Evolutionary conservation across 2,797 vertebrate species (phyloP).

Genomic region (Hippoglossus hippoglossus): DNA sequence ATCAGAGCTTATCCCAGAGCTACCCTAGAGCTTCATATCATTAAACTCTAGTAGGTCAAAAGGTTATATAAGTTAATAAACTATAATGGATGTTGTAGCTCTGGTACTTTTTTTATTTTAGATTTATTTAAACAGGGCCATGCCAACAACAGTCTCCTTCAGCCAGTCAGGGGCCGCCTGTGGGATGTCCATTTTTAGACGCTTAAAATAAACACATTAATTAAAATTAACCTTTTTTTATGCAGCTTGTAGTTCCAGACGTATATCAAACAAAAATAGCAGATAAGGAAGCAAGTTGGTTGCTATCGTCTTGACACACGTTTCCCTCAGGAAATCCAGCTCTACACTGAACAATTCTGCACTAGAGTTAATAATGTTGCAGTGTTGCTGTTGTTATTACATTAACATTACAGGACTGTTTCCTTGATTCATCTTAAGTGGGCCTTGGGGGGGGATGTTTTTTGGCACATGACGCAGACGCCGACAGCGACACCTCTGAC

Average conservation of each 20-base stretch:
- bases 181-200: background rate
- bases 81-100: no score
- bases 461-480: constrained; percentile 23
- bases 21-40: no score
- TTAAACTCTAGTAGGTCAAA: no score
- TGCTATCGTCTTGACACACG: background rate
- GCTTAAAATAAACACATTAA: constrained; percentile 10
- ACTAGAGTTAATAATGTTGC: constrained; percentile 16
- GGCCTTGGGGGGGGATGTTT: background rate
- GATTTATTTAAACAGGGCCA: no score
- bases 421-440: constrained; percentile 33
- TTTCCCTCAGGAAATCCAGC: constrained; percentile 37
- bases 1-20: background rate
- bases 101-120: no score
- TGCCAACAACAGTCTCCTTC: no score
- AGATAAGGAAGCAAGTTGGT: background rate
- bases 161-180: no score
- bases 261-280: constrained; percentile 11
- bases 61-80: no score
- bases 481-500: constrained; percentile 54
- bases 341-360: constrained; percentile 17
- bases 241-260: background rate
- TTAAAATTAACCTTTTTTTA: constrained; percentile 4
- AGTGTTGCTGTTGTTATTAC: constrained; percentile 15
- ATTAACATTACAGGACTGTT: constrained; percentile 14